Percentiles rank a stretch among this genome's conserved stretches.
These are phyloP conservation scores for Platorchestia sp. DNA, from an alignment of 1,140 invertebrate genomes.

Conservation along the genomic window DNA sequence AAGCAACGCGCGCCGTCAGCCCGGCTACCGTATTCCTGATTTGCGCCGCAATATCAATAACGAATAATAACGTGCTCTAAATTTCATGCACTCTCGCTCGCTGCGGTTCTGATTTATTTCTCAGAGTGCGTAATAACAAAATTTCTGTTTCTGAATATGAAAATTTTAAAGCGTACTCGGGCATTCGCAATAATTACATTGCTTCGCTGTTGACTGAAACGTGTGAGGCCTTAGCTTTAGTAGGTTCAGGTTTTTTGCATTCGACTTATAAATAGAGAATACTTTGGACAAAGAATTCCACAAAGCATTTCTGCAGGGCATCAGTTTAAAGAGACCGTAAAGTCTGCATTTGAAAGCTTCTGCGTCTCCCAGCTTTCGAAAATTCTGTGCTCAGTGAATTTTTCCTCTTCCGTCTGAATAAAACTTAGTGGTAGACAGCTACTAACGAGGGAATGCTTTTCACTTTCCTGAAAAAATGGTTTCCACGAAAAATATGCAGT, in stretches of 20 bases:
- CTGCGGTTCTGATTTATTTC: neutral
- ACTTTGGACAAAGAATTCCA: neutral
- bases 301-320: neutral
- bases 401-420: neutral
- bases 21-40: neutral
- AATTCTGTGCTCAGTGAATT: neutral
- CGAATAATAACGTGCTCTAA: neutral
- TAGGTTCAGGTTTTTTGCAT: neutral
- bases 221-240: neutral
- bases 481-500: neutral
- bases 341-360: neutral
- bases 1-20: neutral
- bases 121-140: neutral
- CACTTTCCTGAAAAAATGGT: neutral
- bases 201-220: too few species aligned
- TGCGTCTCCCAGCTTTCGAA: neutral
- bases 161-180: neutral
- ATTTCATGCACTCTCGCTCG: neutral
- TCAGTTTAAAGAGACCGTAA: neutral
- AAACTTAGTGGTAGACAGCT: neutral
- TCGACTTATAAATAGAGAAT: neutral
- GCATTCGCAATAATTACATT: too few species aligned
- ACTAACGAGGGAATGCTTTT: slow-evolving; percentile 7
- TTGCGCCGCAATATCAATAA: neutral
- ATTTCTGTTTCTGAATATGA: neutral